Evolutionary conservation across 2,113 vertebrate genomes (phyloP).

Genomic region (Coptodon bakossiorum): DNA sequence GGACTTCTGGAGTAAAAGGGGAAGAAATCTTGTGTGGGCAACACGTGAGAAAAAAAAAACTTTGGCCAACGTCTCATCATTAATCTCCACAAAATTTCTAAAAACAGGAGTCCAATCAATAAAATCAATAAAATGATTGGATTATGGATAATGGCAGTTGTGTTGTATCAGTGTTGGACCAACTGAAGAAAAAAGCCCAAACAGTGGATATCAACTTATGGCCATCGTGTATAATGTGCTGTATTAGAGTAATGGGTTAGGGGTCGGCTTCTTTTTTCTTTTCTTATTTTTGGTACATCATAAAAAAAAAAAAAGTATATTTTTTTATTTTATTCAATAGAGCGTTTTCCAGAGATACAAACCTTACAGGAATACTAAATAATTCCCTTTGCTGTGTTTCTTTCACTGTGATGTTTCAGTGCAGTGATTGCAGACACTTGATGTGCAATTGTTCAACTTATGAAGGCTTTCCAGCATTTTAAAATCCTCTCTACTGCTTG

Average conservation of each 20-base stretch:
- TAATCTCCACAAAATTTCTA: accelerated
- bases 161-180: not conserved
- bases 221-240: not conserved
- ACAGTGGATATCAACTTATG: not conserved
- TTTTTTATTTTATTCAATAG: not conserved
- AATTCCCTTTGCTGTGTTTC: not conserved
- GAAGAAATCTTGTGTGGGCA: not conserved
- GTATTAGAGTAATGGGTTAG: accelerated
- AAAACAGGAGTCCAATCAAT: not conserved
- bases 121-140: not conserved
- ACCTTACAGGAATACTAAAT: not conserved
- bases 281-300: not conserved
- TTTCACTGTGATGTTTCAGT: not conserved
- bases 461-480: not conserved
- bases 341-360: not conserved
- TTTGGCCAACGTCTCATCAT: not conserved
- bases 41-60: not conserved
- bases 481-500: not conserved
- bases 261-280: accelerated
- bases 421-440: not conserved
- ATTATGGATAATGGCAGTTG: not conserved
- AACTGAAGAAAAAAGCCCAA: not conserved
- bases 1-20: not conserved
- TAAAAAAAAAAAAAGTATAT: not conserved
- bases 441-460: accelerated